Evolutionary conservation across 2,113 vertebrate species (phyloP).

Genomic region (Heterotilapia buettikoferi): DNA sequence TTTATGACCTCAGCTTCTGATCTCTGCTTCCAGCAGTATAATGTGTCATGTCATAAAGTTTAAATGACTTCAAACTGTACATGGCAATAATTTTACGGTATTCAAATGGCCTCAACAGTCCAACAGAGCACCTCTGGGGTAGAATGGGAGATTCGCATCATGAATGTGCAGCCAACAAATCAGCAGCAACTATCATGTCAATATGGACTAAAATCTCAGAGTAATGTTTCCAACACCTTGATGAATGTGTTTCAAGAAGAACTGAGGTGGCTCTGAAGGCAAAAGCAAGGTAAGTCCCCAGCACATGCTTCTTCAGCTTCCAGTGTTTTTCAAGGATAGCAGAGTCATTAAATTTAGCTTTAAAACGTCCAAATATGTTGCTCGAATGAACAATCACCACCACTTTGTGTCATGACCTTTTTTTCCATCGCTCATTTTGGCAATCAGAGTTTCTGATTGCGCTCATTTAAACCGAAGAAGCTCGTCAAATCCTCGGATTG

Average conservation of each 20-base stretch:
- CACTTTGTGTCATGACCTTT: background rate
- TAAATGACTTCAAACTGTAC: background rate
- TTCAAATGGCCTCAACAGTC: background rate
- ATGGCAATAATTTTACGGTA: background rate
- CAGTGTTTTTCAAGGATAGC: background rate
- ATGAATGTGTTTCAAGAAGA: background rate
- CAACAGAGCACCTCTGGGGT: background rate
- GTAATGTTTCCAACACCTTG: background rate
- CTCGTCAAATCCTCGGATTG: background rate
- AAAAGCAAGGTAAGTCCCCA: background rate
- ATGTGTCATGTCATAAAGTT: too few relatives aligned
- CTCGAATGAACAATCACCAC: background rate
- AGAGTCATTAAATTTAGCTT: background rate
- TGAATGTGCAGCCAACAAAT: background rate
- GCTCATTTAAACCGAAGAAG: background rate
- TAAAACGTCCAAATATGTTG: background rate
- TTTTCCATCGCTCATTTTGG: background rate
- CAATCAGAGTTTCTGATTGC: conserved; percentile 4
- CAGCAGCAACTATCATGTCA: background rate
- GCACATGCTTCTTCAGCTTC: background rate
- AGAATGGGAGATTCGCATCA: background rate
- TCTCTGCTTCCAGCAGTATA: too few relatives aligned
- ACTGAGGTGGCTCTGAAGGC: background rate
- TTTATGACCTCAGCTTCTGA: background rate
- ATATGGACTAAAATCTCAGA: background rate